These are phyloP conservation scores for Gastrophysa polygoni DNA, from an alignment of 2,888 invertebrate genomes.

Conservation along the genomic window DNA sequence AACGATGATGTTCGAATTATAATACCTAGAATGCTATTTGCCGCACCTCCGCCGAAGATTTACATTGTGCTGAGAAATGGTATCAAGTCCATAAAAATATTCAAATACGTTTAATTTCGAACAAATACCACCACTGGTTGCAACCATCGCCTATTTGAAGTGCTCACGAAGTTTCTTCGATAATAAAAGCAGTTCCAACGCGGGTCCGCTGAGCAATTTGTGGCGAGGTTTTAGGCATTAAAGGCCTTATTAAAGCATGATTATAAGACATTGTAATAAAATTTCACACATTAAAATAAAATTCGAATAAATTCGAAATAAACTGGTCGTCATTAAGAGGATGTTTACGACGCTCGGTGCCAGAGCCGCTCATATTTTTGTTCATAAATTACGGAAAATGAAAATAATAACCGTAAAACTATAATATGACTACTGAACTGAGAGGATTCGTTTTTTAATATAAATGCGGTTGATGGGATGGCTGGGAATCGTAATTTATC, in stretches of 20 bases:
- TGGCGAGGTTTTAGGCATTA: conserved; percentile 55
- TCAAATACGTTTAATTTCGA: conserved; percentile 38
- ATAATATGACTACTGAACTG: conserved; percentile 59
- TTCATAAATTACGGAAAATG: conserved; percentile 60
- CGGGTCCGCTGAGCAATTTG: conserved; percentile 48
- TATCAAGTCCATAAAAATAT: conserved; percentile 25
- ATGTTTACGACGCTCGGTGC: conserved; percentile 59
- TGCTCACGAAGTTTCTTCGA: conserved; percentile 21
- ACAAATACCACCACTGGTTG: conserved; percentile 26
- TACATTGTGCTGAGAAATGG: conserved; percentile 19
- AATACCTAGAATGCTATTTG: not conserved
- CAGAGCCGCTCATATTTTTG: conserved; percentile 58
- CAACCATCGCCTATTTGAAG: conserved; percentile 20
- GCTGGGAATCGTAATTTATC: conserved; percentile 49
- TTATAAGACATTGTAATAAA: conserved; percentile 62
- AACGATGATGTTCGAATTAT: too few relatives aligned
- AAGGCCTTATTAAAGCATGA: conserved; percentile 60
- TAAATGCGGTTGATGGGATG: conserved; percentile 43
- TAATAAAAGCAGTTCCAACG: conserved; percentile 33
- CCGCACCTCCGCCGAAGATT: conserved; percentile 11
- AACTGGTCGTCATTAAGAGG: conserved; percentile 59
- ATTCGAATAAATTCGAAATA: conserved; percentile 60
- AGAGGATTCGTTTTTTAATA: conserved; percentile 45
- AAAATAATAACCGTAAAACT: conserved; percentile 59
- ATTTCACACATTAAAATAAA: conserved; percentile 61